These are phyloP conservation scores for Goniozus legneri DNA, from an alignment of 1,140 invertebrate species.

Conservation along the genomic window DNA sequence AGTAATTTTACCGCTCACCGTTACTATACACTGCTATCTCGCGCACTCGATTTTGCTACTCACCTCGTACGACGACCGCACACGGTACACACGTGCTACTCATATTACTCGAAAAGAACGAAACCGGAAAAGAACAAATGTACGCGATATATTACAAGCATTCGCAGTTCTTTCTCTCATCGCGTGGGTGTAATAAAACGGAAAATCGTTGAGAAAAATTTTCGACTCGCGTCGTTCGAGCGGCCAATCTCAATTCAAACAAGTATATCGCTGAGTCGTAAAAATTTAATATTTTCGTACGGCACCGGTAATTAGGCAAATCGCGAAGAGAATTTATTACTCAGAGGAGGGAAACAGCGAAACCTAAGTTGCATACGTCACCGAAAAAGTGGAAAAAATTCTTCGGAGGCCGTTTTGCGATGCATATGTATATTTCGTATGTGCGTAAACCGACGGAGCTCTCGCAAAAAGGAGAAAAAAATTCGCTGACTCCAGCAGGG, in stretches of 20 bases:
- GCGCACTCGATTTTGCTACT: conserved; percentile 5
- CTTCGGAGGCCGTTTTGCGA: not conserved
- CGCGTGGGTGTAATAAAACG: too few species aligned
- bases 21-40: conserved; percentile 11
- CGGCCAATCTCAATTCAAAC: too few species aligned
- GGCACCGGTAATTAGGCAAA: too few species aligned
- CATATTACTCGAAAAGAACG: too few species aligned
- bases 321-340: conserved; percentile 8
- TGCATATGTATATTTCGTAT: conserved; percentile 9
- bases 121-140: too few species aligned
- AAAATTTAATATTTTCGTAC: too few species aligned
- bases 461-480: conserved; percentile 8
- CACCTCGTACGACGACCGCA: conserved; percentile 32
- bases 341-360: conserved; percentile 1
- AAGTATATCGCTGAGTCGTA: too few species aligned
- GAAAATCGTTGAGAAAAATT: too few species aligned
- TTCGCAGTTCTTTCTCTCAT: too few species aligned
- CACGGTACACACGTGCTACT: conserved; percentile 35
- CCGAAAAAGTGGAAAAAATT: conserved; percentile 1
- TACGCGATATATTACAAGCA: too few species aligned
- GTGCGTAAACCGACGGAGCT: not conserved
- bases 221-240: too few species aligned
- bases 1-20: conserved; percentile 21
- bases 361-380: not conserved
- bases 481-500: conserved; percentile 24